phyloP scores from a whole-genome alignment of 2,113 vertebrate genomes.

The Ranitomeya imitator region DNA sequence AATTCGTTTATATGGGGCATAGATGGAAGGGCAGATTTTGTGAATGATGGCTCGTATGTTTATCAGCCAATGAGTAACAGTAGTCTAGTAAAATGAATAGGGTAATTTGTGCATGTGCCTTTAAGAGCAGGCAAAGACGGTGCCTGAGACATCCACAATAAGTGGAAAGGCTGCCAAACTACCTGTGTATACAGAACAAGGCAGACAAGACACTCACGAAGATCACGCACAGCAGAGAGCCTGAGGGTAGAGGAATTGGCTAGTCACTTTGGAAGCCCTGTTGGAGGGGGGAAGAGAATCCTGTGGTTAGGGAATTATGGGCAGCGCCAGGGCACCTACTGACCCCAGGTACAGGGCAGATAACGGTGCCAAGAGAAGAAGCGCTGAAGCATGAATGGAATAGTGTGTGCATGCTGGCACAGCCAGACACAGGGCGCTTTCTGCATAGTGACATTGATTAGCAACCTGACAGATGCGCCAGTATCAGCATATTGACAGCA shows the following conservation, averaged over 20 bases:
- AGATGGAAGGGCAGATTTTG: not conserved
- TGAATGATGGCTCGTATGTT: not conserved
- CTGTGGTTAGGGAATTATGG: not conserved
- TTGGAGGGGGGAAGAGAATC: not conserved
- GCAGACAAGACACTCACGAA: constrained; percentile 18
- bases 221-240: constrained; percentile 8
- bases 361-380: not conserved
- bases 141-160: not conserved
- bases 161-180: not conserved
- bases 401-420: not conserved
- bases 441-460: constrained; percentile 38
- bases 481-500: constrained; percentile 19
- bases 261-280: not conserved
- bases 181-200: not conserved
- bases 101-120: not conserved
- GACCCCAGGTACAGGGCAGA: not conserved
- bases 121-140: not conserved
- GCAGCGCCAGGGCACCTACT: not conserved
- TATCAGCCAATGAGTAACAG: not conserved
- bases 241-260: not conserved
- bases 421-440: constrained; percentile 20
- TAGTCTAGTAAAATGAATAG: not conserved
- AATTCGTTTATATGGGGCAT: not conserved
- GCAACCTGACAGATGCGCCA: constrained; percentile 26
- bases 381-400: constrained; percentile 4